Evolutionary conservation across 2,888 invertebrate species (phyloP), one percentile per base, ranked within the genome.

Genomic region (Acleris emargana): DNA sequence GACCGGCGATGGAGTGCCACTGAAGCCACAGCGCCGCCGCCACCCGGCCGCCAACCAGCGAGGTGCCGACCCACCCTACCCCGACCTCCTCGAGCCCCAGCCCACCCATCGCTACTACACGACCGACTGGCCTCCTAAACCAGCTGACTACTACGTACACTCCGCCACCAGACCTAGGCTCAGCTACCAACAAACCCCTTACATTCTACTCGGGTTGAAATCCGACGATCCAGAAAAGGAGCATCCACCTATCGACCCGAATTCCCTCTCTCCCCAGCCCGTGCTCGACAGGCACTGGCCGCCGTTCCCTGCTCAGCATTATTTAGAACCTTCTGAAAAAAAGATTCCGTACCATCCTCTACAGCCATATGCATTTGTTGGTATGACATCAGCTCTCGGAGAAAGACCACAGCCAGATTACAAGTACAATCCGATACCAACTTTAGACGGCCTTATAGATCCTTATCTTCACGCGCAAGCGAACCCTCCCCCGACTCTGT

Each of bases 1-100:
- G 88, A 94, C 94, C 77, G 94, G 94, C 80, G 94, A 93, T 81
- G 94, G 94, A 79, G 91, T 94, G 83, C 81, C 82, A 79, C 81
- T 94, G 86, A 91, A 89, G 85, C 92, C 91, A 78, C 86, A 77
- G 82, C 89, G 93, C 68, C 89, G 93, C 75, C 86, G 89, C 81
- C 89, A 89, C 81, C 88, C 93, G 68, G 88, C 83, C 74, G 87
- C 87, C 86, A 79, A 84, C 84, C 86, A 82, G 84, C 88, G 91
- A 93, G 93, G 92, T 93, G 92, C 91, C 80, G 83, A 84, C 84
- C 85, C 86, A 54, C 77, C 73, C 70, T 75, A 76, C 74, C 73
- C 76, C 70, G 75, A 81, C 71, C 81, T 79, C 75, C 77, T 86
- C 45, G 76, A 82, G 58, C 91, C 91, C 16, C 87, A 87, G 69